A percentile compares a stretch with the other conserved stretches of the same genome.
phyloP scores from a whole-genome alignment of 2,113 vertebrate species.

The Crypturellus undulatus region DNA sequence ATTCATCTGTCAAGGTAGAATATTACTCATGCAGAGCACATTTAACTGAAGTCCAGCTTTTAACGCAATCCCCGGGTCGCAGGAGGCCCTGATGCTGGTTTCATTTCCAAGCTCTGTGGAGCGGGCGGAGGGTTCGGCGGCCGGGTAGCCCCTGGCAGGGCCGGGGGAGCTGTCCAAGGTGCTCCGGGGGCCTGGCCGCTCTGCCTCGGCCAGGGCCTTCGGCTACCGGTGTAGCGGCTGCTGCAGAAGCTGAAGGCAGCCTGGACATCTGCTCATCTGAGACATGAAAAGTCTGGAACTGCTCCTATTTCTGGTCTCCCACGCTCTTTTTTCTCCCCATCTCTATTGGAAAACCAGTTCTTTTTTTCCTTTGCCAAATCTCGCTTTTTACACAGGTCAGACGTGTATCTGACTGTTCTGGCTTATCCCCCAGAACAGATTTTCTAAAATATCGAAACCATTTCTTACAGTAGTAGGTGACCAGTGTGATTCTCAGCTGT shows the following conservation, averaged over 20 bases:
- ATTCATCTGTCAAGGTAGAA: rapidly evolving
- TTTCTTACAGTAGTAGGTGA: neutral
- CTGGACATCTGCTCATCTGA: no score
- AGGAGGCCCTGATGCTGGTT: no score
- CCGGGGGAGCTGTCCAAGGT: constrained; percentile 36
- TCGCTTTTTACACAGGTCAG: rapidly evolving
- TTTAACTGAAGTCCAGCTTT: rapidly evolving
- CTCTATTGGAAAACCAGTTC: rapidly evolving
- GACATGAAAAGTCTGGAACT: no score
- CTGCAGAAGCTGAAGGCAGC: no score
- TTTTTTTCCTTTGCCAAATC: neutral
- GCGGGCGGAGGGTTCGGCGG: no score
- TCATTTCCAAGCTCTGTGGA: no score
- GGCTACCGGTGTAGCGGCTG: no score
- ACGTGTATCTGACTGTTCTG: rapidly evolving
- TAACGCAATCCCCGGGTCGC: no score
- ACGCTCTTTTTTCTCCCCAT: rapidly evolving
- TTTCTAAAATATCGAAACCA: neutral
- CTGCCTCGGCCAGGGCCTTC: no score
- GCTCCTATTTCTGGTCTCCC: neutral
- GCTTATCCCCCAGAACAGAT: neutral
- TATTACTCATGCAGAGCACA: rapidly evolving
- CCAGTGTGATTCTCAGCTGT: neutral
- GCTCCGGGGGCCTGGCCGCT: neutral
- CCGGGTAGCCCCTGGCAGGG: no score